A percentile compares a stretch with the other conserved stretches of the same genome.
Evolutionary conservation across 2,797 vertebrate species (phyloP).

Genomic region (Macrochelys suwanniensis): DNA sequence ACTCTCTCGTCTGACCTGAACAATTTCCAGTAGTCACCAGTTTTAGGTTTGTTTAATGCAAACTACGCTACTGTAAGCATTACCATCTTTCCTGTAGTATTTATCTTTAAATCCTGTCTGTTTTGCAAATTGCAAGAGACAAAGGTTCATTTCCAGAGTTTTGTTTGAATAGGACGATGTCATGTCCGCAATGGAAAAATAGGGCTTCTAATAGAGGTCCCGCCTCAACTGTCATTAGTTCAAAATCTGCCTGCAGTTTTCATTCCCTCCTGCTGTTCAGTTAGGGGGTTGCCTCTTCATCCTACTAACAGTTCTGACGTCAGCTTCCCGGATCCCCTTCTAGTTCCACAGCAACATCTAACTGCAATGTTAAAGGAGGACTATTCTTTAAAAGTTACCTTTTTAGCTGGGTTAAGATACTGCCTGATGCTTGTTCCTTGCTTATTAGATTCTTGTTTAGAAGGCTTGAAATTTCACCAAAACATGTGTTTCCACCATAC

Average conservation of each 20-base stretch:
- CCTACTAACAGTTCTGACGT: background rate
- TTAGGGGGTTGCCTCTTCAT: background rate
- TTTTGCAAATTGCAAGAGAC: background rate
- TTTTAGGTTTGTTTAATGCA: background rate
- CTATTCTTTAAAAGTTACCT: background rate
- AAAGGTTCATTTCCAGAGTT: constrained; percentile 58
- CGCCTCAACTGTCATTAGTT: background rate
- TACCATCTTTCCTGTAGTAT: background rate
- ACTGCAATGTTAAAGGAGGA: constrained; percentile 52
- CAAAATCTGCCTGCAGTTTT: constrained; percentile 30
- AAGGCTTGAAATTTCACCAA: background rate
- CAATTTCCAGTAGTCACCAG: background rate
- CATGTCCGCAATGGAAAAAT: background rate
- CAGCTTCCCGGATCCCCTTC: background rate
- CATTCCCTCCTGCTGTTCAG: constrained; percentile 44
- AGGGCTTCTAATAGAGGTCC: background rate
- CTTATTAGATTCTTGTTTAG: background rate
- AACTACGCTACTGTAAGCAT: background rate
- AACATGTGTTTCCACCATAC: background rate
- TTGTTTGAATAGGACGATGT: background rate
- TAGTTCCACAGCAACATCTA: background rate
- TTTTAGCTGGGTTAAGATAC: background rate
- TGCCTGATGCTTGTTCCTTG: constrained; percentile 29
- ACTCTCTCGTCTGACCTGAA: background rate
- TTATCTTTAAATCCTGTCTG: background rate